Conservation (phyloP, 2,113 vertebrate genomes). For the Picathartes gymnocephalus region DNA sequence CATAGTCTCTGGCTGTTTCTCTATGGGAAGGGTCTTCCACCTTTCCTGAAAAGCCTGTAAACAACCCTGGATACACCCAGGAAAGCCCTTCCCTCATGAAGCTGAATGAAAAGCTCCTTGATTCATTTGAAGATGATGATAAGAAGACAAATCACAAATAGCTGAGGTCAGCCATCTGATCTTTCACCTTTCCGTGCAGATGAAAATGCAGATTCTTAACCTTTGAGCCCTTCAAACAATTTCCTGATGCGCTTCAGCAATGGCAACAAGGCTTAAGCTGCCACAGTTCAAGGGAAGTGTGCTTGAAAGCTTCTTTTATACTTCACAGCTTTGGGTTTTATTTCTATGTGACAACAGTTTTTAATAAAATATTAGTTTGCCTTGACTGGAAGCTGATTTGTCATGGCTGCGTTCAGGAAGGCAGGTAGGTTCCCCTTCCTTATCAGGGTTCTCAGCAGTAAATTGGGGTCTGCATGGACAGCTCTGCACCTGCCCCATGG, state of each 20-base stretch:
- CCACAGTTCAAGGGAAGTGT: slow-evolving; percentile 16
- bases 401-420: background rate
- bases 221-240: background rate
- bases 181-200: background rate
- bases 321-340: slow-evolving; percentile 3
- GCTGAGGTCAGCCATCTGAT: slow-evolving; percentile 1
- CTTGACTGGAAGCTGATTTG: background rate
- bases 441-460: background rate
- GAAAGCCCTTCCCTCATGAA: background rate
- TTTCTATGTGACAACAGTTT: background rate
- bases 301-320: slow-evolving; percentile 14
- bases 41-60: background rate
- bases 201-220: slow-evolving; percentile 30
- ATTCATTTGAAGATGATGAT: slow-evolving; percentile 5
- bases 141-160: slow-evolving; percentile 3
- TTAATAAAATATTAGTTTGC: background rate
- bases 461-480: background rate
- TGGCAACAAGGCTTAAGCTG: slow-evolving; percentile 8
- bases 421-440: background rate
- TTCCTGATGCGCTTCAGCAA: slow-evolving; percentile 2
- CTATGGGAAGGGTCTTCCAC: background rate
- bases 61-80: rapidly evolving
- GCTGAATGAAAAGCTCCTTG: background rate
- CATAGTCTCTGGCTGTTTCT: background rate
- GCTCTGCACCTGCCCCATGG: background rate